Percentiles rank a stretch among this genome's conserved stretches.
Evolutionary conservation across 2,888 invertebrate species (phyloP).

Genomic region (Scaptomyza tumidula): DNA sequence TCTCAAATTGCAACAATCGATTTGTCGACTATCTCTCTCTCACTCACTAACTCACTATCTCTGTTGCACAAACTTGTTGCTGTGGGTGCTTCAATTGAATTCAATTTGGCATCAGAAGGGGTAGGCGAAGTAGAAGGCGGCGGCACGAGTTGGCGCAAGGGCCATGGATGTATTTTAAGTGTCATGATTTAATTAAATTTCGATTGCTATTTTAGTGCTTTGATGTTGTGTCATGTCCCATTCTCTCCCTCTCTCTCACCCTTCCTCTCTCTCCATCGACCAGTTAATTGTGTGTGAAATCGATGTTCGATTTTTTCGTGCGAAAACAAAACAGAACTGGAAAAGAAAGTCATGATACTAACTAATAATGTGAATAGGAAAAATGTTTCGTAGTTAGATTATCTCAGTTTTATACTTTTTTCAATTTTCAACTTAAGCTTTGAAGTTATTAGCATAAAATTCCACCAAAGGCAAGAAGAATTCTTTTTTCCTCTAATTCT

Average conservation of each 20-base stretch:
- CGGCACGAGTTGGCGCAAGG: constrained; percentile 16
- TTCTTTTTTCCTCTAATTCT: too few relatives aligned
- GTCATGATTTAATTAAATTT: constrained; percentile 78
- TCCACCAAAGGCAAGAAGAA: neutral
- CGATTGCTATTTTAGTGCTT: constrained; percentile 71
- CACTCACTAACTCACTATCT: constrained; percentile 10
- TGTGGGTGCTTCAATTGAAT: constrained; percentile 65
- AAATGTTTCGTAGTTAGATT: neutral
- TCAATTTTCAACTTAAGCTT: neutral
- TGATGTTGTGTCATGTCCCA: constrained; percentile 46
- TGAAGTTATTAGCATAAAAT: too few relatives aligned
- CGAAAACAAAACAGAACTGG: constrained; percentile 14
- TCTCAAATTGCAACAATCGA: constrained; percentile 78
- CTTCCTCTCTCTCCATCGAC: neutral
- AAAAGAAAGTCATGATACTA: neutral
- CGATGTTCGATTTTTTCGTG: constrained; percentile 37
- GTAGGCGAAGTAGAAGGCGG: neutral
- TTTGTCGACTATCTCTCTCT: constrained; percentile 35
- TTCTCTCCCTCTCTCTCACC: neutral
- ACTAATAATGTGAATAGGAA: neutral
- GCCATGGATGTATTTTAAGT: constrained; percentile 65
- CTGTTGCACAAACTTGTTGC: constrained; percentile 46
- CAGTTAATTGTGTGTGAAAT: constrained; percentile 50
- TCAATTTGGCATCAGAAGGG: constrained; percentile 62
- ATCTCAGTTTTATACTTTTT: neutral